These are phyloP conservation scores for Girardinichthys multiradiatus DNA, from an alignment of 2,113 vertebrate species.

Conservation along the genomic window DNA sequence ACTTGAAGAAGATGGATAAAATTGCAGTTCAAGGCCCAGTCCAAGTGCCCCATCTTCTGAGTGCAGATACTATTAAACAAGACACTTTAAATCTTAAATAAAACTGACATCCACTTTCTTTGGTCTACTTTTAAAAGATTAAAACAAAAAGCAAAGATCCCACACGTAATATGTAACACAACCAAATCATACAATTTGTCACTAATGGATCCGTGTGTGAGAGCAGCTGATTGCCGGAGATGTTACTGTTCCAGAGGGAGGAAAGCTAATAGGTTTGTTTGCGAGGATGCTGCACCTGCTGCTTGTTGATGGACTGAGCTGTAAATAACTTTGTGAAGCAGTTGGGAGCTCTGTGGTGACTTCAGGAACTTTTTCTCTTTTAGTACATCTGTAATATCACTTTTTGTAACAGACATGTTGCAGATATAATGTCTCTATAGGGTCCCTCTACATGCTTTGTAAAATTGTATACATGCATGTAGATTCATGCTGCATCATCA, in stretches of 20 bases:
- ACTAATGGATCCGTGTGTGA: slow-evolving; percentile 5
- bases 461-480: slow-evolving; percentile 11
- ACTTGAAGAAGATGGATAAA: not conserved
- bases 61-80: not conserved
- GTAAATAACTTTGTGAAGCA: slow-evolving; percentile 70
- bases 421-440: not conserved
- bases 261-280: slow-evolving; percentile 73
- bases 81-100: not conserved
- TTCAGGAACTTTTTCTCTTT: slow-evolving; percentile 18
- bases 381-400: not conserved
- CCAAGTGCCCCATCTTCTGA: not conserved
- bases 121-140: not conserved
- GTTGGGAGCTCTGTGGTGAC: slow-evolving; percentile 27
- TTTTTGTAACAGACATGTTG: slow-evolving; percentile 13
- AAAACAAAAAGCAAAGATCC: not conserved
- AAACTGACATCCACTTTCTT: not conserved
- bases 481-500: slow-evolving; percentile 13
- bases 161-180: not conserved
- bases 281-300: slow-evolving; percentile 71
- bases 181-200: not conserved
- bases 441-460: not conserved
- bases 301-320: slow-evolving; percentile 68
- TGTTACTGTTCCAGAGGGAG: slow-evolving; percentile 64
- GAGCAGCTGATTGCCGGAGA: slow-evolving; percentile 36
- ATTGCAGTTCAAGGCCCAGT: not conserved